phyloP scores from a whole-genome alignment of 2,888 invertebrate species.

The Patella pellucida region DNA sequence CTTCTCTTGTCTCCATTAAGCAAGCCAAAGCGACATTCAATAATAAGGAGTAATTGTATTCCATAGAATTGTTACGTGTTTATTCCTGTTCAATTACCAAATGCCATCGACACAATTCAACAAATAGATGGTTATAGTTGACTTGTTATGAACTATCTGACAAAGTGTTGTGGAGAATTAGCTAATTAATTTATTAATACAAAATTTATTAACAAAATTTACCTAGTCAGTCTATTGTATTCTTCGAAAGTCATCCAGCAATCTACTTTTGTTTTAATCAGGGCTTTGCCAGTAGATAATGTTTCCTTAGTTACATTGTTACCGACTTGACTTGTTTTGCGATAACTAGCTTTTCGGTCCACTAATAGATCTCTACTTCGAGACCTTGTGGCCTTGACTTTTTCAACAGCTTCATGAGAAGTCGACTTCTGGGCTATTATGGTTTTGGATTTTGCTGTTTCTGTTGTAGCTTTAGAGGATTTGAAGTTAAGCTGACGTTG shows the following conservation, averaged over 20 bases:
- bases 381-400: constrained; percentile 44
- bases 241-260: constrained; percentile 70
- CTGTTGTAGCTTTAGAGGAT: constrained; percentile 29
- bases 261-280: constrained; percentile 57
- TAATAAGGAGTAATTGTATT: too few species aligned
- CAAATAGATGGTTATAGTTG: too few species aligned
- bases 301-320: constrained; percentile 51
- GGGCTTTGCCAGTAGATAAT: constrained; percentile 64
- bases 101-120: too few species aligned
- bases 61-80: too few species aligned
- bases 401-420: constrained; percentile 54
- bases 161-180: too few species aligned
- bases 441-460: constrained; percentile 52
- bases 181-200: too few species aligned
- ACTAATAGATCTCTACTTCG: constrained; percentile 54
- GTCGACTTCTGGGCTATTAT: constrained; percentile 50
- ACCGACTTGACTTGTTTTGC: constrained; percentile 40
- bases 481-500: too few species aligned
- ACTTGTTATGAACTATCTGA: too few species aligned
- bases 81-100: too few species aligned
- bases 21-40: too few species aligned
- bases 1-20: too few species aligned
- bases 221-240: constrained; percentile 63
- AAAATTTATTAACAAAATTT: constrained; percentile 3
- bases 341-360: constrained; percentile 56